Conservation (phyloP, 1,140 invertebrate species). For the Leptopilina clavipes region DNA sequence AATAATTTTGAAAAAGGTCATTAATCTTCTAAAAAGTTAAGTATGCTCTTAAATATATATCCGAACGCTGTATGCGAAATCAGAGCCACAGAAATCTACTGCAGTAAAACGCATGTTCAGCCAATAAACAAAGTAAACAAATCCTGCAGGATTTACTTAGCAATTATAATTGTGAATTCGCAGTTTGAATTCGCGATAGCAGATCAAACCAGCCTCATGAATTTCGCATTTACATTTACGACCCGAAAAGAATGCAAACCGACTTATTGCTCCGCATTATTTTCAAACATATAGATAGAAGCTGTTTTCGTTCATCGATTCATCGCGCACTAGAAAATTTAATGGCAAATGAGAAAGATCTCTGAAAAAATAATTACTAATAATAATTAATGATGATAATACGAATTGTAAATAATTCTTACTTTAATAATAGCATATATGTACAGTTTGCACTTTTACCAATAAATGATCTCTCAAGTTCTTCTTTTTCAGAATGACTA, state of each 20-base stretch:
- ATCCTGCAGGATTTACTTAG: slow-evolving; percentile 21
- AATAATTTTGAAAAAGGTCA: no score
- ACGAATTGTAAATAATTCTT: slow-evolving; percentile 9
- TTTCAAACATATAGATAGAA: no score
- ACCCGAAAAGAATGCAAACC: slow-evolving; percentile 28
- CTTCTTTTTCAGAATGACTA: neutral
- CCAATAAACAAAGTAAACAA: slow-evolving; percentile 34
- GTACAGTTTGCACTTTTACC: neutral
- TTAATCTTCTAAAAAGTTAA: slow-evolving; percentile 2
- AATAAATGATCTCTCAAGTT: neutral
- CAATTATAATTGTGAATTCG: slow-evolving; percentile 32
- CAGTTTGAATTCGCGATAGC: slow-evolving; percentile 7
- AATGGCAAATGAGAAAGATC: neutral
- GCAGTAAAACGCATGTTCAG: slow-evolving; percentile 1
- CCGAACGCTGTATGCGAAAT: neutral
- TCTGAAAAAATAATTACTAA: neutral
- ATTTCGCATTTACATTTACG: slow-evolving; percentile 33
- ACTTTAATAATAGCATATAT: neutral
- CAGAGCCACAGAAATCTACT: slow-evolving; percentile 18
- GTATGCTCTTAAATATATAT: neutral
- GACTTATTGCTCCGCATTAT: slow-evolving; percentile 19
- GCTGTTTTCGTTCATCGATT: no score
- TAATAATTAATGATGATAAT: neutral
- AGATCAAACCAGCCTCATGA: slow-evolving; percentile 31
- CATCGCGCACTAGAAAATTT: no score